Evolutionary conservation across 2,888 invertebrate species (phyloP).

Genomic region (Torymus tubicola): DNA sequence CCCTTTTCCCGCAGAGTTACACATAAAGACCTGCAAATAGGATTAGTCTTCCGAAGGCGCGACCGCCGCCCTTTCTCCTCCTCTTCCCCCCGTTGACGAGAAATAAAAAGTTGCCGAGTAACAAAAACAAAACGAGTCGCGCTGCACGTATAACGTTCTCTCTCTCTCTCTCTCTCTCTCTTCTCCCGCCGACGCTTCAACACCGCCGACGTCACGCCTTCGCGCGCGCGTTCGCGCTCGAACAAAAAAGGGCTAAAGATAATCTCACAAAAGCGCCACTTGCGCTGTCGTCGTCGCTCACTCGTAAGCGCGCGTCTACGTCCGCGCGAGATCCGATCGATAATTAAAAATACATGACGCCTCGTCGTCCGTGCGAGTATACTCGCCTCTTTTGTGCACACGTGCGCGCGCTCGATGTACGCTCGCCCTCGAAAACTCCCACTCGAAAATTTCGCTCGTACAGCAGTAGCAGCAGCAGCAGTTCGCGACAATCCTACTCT

Average conservation of each 20-base stretch:
- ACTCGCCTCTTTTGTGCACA: background rate
- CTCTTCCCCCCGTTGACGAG: background rate
- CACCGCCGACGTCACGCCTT: too few species aligned
- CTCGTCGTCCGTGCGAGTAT: background rate
- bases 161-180: too few species aligned
- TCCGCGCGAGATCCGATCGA: conserved; percentile 41
- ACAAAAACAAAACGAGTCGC: too few species aligned
- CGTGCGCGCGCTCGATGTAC: background rate
- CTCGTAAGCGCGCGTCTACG: too few species aligned
- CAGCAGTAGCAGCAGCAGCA: background rate
- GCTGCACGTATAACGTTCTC: too few species aligned
- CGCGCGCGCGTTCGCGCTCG: too few species aligned
- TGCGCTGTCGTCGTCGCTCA: background rate
- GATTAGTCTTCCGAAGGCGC: conserved; percentile 2
- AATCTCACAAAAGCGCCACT: conserved; percentile 33
- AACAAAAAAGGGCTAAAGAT: conserved; percentile 38
- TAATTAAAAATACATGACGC: conserved; percentile 55
- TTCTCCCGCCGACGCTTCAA: too few species aligned
- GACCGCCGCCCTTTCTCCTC: background rate
- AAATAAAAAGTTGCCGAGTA: too few species aligned
- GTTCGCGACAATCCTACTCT: conserved; percentile 19
- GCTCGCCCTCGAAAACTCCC: conserved; percentile 4
- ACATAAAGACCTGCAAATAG: conserved; percentile 4
- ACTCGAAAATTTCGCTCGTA: conserved; percentile 20
- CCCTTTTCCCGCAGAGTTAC: background rate